Conservation (phyloP, 2,888 invertebrate genomes). For the Teinopalpus imperialis region DNA sequence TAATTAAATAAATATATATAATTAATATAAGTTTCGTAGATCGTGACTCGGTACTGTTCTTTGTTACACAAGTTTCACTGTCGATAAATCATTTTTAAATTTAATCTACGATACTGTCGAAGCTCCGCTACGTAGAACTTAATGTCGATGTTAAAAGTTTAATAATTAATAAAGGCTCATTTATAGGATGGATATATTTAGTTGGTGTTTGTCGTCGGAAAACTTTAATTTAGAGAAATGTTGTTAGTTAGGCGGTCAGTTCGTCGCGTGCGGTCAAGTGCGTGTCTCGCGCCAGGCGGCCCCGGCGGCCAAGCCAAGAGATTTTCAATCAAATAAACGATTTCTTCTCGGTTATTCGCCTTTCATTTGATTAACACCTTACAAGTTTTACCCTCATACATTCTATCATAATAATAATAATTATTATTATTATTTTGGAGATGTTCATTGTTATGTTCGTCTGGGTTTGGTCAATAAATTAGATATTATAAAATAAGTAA, state of each 20-base stretch:
- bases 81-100: no score
- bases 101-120: no score
- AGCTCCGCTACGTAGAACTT: no score
- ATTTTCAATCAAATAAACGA: constrained; percentile 42
- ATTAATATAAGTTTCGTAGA: constrained; percentile 20
- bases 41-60: no score
- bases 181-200: constrained; percentile 7
- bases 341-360: constrained; percentile 31
- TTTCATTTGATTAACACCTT: constrained; percentile 34
- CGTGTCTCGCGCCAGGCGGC: not conserved
- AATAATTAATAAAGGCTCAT: constrained; percentile 13
- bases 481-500: no score
- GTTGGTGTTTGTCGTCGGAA: constrained; percentile 6
- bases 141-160: constrained; percentile 16
- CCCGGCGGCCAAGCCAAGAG: not conserved
- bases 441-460: no score
- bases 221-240: constrained; percentile 2
- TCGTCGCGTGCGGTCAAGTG: constrained; percentile 21
- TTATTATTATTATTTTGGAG: no score
- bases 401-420: no score
- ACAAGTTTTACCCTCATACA: no score
- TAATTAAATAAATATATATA: no score
- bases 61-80: no score
- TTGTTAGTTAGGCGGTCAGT: not conserved
- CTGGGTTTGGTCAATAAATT: no score